Percentiles rank a stretch among this genome's conserved stretches.
Evolutionary conservation across 1,140 invertebrate species (phyloP).

Genomic region (Planococcus citri): DNA sequence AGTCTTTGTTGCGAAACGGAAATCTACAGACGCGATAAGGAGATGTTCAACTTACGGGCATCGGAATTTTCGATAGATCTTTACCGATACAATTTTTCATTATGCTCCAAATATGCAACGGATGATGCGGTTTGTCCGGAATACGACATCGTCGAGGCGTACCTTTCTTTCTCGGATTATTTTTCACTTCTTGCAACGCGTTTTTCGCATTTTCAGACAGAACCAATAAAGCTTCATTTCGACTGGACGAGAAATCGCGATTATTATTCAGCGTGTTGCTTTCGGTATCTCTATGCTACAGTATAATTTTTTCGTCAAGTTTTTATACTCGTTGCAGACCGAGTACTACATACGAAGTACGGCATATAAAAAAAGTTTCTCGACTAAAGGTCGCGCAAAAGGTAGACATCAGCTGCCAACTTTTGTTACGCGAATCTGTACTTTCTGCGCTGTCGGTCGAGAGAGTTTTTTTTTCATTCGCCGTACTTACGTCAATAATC

Average conservation of each 20-base stretch:
- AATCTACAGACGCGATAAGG: background rate
- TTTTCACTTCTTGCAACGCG: slow-evolving; percentile 19
- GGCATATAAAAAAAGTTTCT: no score
- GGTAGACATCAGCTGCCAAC: no score
- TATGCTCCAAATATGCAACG: slow-evolving; percentile 93
- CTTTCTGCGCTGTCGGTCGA: no score
- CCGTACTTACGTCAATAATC: no score
- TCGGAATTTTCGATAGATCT: slow-evolving; percentile 97
- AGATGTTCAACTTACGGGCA: slow-evolving; percentile 69
- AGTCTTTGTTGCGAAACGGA: no score
- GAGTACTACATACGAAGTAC: no score
- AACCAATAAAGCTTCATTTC: background rate
- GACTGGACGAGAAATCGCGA: background rate
- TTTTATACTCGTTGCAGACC: no score
- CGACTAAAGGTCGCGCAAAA: no score
- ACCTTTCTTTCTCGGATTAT: slow-evolving; percentile 34
- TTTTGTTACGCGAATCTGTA: no score
- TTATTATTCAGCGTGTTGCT: background rate
- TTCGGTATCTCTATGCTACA: background rate
- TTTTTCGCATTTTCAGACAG: slow-evolving; percentile 24
- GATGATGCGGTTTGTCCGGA: slow-evolving; percentile 90
- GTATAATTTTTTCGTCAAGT: background rate
- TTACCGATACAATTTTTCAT: slow-evolving; percentile 99
- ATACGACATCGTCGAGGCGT: slow-evolving; percentile 56
- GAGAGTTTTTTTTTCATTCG: no score